Base-by-base conservation (phyloP, 2,113 vertebrate species). In the Pteruthius melanotis region DNA sequence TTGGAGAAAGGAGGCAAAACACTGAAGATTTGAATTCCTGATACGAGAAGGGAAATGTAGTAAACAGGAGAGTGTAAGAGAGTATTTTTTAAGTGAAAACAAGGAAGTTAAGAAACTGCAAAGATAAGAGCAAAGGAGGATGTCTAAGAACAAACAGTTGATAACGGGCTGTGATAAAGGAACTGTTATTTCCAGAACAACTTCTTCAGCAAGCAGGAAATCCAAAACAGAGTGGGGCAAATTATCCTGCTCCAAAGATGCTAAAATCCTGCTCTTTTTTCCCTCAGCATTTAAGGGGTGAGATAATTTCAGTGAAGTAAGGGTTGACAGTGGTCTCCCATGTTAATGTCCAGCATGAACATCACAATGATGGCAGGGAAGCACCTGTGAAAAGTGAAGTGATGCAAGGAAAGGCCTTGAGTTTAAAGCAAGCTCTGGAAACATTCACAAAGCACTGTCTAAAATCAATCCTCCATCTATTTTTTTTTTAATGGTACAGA, bases 71-170 rank as follows among this genome's bases (percentile, higher is more conserved):
- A 87, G 61, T 31, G 69, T 65, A 26, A 75, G 37, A 63, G 59
- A 40, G 59, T 19, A 4, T 28, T 86, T 85, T 44, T 76, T 11
- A 35, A 45, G 68, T 90, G 86, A 68, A 78, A 91, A 40, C 13
- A 45, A 86, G 82, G 96, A 98, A 97, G 95, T 97, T 69, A 76
- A 97, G 96, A 95, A 96, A 97, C 70, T 60, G 47, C 45, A 54
- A 22, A 95, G 97, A 98, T 97, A 97, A 98, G 94, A 64, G 42
- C 53, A 49, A 37, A 87, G 87, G 72, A 93, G 87, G 85, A 78
- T 89, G 87, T 81, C 71, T 64, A 40, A 87, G 53, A 63, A 81
- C 71, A 84, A 40, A 79, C 68, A 86, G 91, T 21, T 71, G 97
- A 97, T 94, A 94, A 94, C 6, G 14, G 89, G 72, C 23, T 1